Base-by-base conservation (phyloP, 1,140 invertebrate species). In the Sarcophaga bullata region DNA sequence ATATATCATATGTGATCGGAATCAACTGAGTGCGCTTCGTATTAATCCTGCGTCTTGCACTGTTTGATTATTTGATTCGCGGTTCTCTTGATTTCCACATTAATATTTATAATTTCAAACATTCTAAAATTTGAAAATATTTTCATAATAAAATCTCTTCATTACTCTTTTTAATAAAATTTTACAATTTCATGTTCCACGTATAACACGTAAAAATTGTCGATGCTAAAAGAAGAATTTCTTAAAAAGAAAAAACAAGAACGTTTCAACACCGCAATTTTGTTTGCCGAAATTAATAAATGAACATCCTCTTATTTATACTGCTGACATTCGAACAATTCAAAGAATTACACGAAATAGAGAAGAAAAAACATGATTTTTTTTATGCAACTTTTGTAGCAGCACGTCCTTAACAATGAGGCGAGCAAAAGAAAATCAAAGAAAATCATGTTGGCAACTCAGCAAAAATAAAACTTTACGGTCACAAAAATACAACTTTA, bases 401-500 rank as follows among this genome's bases (percentile, higher is more conserved):
- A 47, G 73, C 73, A 75, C 37, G 37, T 49, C 47, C 19, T 10
- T 11, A 48, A 75, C 37, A 47, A 48, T 49, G 19, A 37, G 6
- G 13, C 17, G 11, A 37, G 19, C 15, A 75, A n/a, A 48, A 47
- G 13, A 68, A 25, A 68, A 19, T 68, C 62, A 10, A 19, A 17
- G 62, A 19, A 68, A 68, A 68, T 68, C 62, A 19, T 68, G 17
- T 68, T 68, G 62, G 62, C 62, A 68, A 68, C 19, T 68, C 62
- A 68, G 62, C 62, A 68, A n/a, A 68, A 68, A 8, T 68, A 37
- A 37, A 37, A 37, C 19, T 68, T 68, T 68, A 68, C 17, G n/a
- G 17, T 17, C 62, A 68, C 62, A 68, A 68, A 68, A 68, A 68
- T 9, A 19, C 13, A 58, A 58, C 13, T 58, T 58, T n/a, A 58